These are phyloP conservation scores for Chymomyza fuscimana DNA, from an alignment of 2,888 invertebrate species.

Conservation along the genomic window DNA sequence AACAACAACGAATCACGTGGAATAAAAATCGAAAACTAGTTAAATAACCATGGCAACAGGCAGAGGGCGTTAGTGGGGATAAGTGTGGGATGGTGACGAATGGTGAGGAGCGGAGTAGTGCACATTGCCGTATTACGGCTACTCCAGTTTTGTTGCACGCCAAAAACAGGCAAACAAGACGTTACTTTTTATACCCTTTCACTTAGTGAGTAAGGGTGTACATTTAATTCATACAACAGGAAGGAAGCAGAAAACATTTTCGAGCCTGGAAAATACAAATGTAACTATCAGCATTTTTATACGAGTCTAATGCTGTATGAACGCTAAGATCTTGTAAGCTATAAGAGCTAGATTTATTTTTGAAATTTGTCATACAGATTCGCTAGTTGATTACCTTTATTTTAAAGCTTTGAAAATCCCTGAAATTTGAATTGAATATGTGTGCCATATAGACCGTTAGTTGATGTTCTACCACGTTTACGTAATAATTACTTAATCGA, in stretches of 20 bases:
- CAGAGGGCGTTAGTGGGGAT: background rate
- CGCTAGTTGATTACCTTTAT: too few species aligned
- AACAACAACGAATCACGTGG: constrained; percentile 21
- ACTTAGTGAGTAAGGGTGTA: background rate
- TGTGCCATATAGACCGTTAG: too few species aligned
- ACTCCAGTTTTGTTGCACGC: constrained; percentile 15
- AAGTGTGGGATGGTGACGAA: constrained; percentile 29
- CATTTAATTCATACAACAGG: background rate
- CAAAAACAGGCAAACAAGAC: constrained; percentile 21
- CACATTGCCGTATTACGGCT: constrained; percentile 13
- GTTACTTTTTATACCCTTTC: background rate
- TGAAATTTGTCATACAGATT: too few species aligned
- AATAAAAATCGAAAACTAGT: constrained; percentile 66
- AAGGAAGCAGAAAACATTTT: background rate
- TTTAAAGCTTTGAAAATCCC: too few species aligned
- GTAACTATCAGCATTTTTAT: too few species aligned
- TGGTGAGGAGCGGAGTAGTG: constrained; percentile 24
- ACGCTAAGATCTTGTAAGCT: too few species aligned
- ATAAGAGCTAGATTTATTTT: too few species aligned
- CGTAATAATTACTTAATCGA: too few species aligned
- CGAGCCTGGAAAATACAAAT: too few species aligned
- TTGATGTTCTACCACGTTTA: too few species aligned
- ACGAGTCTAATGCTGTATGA: too few species aligned
- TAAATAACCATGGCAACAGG: constrained; percentile 56
- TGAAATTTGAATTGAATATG: too few species aligned